Conservation (phyloP, 2,888 invertebrate species). For the Helobdella robusta region DNA sequence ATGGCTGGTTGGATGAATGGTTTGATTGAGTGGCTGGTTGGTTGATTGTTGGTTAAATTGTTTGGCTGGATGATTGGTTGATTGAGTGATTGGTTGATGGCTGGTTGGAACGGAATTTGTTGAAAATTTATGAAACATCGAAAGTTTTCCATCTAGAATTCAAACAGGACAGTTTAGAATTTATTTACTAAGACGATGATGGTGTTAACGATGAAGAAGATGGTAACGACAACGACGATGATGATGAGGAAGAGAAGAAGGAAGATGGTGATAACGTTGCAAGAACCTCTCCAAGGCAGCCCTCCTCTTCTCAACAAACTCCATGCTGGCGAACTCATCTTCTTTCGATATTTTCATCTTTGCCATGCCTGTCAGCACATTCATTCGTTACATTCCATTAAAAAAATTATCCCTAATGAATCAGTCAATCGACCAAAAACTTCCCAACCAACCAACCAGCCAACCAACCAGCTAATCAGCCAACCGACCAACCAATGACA, state of each 20-base stretch:
- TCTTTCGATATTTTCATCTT: slow-evolving; percentile 62
- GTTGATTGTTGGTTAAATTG: no score
- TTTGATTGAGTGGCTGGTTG: no score
- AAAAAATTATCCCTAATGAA: no score
- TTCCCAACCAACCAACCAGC: no score
- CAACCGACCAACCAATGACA: slow-evolving; percentile 65
- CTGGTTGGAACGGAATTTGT: no score
- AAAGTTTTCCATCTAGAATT: no score
- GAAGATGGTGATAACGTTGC: neutral
- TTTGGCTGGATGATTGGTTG: neutral
- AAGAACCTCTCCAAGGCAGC: slow-evolving; percentile 75
- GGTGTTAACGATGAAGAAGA: neutral
- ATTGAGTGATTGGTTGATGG: neutral
- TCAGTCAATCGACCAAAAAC: no score
- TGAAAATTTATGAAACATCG: no score
- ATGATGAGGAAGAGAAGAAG: slow-evolving; percentile 46
- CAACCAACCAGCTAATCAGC: no score
- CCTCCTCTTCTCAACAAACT: slow-evolving; percentile 82
- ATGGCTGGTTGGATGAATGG: neutral
- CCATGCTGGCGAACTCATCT: slow-evolving; percentile 53
- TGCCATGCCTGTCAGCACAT: slow-evolving; percentile 28
- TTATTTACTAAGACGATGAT: no score
- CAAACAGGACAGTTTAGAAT: no score
- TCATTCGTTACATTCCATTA: neutral
- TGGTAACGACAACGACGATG: neutral